Evolutionary conservation across 2,888 invertebrate species (phyloP), one percentile per base, ranked within the genome.

Genomic region (Cabera pusaria): DNA sequence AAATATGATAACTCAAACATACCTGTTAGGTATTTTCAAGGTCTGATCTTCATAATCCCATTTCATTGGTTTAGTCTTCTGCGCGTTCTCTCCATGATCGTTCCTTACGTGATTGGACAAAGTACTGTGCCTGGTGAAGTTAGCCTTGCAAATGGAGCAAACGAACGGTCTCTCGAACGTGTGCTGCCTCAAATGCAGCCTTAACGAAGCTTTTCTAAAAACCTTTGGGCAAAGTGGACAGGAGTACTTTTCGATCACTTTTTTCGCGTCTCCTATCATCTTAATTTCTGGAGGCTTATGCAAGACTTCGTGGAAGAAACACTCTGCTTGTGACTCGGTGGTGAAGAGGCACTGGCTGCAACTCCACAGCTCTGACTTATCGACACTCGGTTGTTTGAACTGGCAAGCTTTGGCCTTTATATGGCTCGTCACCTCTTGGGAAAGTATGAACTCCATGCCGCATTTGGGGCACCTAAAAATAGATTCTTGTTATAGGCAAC

Each of bases 371-470:
- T 76, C 64, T 0, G 75, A 66, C 0, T 74, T 61, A 61, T 54
- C 0, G 65, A 51, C 10, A 50, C 37, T 22, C 69, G 62, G 45
- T 90, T 90, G 2, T 14, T 14, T 2, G 3, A 14, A 14, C 18
- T 79, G 12, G 7, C 91, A 94, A 1, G 89, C 82, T 44, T 92
- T 92, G 43, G 86, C 83, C 38, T 92, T 85, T n/a, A 93, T 88
- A 64, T 96, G 96, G 5, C 91, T 90, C 0, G 93, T 91, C 5
- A 96, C 90, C 62, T 95, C 95, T 85, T 96, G 95, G 1, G 93
- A 89, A 0, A 94, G 81, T 0, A 91, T 90, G 64, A 96, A 95
- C 5, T 86, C 78, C 66, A 90, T 80, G 0, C 94, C 95, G 58
- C 96, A 96, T 53, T 91, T 91, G 0, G 93, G 90, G 64, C 96